Evolutionary conservation across 1,140 invertebrate genomes (phyloP).

Genomic region (Ctenoplectra terminalis): DNA sequence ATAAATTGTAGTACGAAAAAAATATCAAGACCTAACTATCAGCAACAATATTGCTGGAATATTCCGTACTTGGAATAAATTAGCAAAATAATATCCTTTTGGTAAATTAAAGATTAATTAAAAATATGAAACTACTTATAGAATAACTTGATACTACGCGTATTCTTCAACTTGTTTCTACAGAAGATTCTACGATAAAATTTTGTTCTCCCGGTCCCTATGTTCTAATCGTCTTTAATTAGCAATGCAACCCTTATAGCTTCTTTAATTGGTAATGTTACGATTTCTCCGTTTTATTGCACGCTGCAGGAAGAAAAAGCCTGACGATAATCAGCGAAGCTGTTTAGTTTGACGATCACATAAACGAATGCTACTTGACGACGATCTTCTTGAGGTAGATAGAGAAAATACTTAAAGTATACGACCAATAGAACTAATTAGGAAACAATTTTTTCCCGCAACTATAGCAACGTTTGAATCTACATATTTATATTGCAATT

Average conservation of each 20-base stretch:
- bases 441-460: not conserved
- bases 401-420: not conserved
- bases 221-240: not conserved
- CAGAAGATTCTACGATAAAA: not conserved
- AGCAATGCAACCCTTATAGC: not conserved
- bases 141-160: too few relatives aligned
- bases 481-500: not conserved
- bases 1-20: too few relatives aligned
- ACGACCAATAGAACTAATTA: not conserved
- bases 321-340: not conserved
- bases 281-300: not conserved
- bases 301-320: not conserved
- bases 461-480: not conserved
- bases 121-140: too few relatives aligned
- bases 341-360: slow-evolving; percentile 1
- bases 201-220: not conserved
- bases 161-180: not conserved
- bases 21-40: too few relatives aligned
- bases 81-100: too few relatives aligned
- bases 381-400: not conserved
- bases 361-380: not conserved
- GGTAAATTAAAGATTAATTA: too few relatives aligned
- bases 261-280: not conserved
- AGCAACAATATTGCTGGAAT: too few relatives aligned
- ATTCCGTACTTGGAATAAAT: too few relatives aligned